phyloP scores from a whole-genome alignment of 2,113 vertebrate genomes.

The Stegostoma tigrinum region DNA sequence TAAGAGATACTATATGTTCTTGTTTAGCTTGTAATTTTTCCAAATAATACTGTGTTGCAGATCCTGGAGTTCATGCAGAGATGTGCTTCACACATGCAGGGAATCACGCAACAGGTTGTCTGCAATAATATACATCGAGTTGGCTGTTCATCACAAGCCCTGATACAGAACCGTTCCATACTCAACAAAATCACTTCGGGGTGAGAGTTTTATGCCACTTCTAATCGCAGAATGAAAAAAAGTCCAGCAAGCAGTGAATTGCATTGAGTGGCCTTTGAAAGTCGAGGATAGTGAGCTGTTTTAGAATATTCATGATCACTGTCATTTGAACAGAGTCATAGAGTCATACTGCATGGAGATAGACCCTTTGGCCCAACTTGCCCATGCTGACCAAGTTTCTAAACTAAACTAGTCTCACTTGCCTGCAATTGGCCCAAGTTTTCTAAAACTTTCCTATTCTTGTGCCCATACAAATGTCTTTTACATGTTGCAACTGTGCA shows the following conservation, averaged over 20 bases:
- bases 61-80: constrained; percentile 69
- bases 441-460: too few relatives aligned
- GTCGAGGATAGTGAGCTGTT: not conserved
- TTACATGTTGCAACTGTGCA: too few relatives aligned
- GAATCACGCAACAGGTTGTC: constrained; percentile 44
- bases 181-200: constrained; percentile 59
- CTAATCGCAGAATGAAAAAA: not conserved
- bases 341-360: too few relatives aligned
- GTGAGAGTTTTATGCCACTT: constrained; percentile 47
- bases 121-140: not conserved
- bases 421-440: too few relatives aligned
- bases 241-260: not conserved
- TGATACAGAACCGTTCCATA: constrained; percentile 54
- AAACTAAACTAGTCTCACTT: too few relatives aligned
- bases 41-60: constrained; percentile 47
- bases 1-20: not conserved
- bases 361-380: too few relatives aligned
- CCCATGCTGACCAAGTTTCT: too few relatives aligned
- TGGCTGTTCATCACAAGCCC: constrained; percentile 50
- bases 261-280: not conserved
- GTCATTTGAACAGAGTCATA: not conserved
- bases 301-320: not conserved
- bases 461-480: too few relatives aligned
- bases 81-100: constrained; percentile 63
- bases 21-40: not conserved